These are phyloP conservation scores for Myopa testacea DNA, from an alignment of 2,888 invertebrate genomes.

Conservation along the genomic window DNA sequence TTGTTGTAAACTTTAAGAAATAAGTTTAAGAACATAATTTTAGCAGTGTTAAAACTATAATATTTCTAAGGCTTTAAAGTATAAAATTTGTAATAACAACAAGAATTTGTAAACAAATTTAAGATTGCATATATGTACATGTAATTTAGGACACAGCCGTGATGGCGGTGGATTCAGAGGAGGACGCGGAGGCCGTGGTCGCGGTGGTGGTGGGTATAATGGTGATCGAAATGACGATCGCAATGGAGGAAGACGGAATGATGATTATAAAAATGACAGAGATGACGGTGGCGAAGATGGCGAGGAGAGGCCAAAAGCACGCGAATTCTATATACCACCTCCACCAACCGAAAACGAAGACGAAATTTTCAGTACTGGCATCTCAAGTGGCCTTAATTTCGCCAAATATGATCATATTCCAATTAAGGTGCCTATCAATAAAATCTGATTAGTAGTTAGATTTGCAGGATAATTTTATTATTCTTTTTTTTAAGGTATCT, in stretches of 20 bases:
- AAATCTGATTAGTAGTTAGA: background rate
- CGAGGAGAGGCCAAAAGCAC: constrained; percentile 70
- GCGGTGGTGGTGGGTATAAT: constrained; percentile 4
- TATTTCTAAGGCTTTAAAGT: no score
- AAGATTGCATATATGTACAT: background rate
- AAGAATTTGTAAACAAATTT: no score
- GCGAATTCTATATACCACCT: constrained; percentile 79
- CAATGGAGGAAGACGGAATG: constrained; percentile 48
- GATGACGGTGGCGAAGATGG: constrained; percentile 47
- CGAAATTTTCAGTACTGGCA: constrained; percentile 77
- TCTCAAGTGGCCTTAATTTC: constrained; percentile 90
- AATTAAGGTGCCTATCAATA: constrained; percentile 76
- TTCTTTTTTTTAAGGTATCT: constrained; percentile 71
- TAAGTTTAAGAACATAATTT: no score
- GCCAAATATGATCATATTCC: constrained; percentile 89
- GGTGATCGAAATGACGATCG: constrained; percentile 41
- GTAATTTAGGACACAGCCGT: constrained; percentile 41
- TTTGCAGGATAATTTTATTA: background rate
- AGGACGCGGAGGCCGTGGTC: constrained; percentile 42
- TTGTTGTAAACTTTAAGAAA: no score
- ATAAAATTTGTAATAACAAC: no score
- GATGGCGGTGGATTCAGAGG: constrained; percentile 46
- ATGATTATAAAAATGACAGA: constrained; percentile 49
- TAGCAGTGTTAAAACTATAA: no score
- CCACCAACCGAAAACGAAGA: constrained; percentile 79